A percentile compares a stretch with the other conserved stretches of the same genome.
These are phyloP conservation scores for Leucosticte australis DNA, from an alignment of 2,113 vertebrate species.

Conservation along the genomic window DNA sequence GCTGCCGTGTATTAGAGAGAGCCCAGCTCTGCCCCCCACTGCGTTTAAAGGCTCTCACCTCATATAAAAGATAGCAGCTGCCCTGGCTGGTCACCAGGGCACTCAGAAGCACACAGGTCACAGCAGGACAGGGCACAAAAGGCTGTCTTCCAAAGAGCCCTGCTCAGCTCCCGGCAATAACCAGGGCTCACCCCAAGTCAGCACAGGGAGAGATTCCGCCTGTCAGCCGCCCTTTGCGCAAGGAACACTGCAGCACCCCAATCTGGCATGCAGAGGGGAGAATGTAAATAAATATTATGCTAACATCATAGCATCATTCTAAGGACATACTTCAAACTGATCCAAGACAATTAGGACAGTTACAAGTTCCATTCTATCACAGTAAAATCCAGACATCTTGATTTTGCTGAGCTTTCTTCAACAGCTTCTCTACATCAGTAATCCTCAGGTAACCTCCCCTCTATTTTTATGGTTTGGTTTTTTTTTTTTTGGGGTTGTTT, in stretches of 20 bases:
- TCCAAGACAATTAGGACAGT: not conserved
- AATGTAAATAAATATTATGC: not conserved
- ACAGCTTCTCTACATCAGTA: not conserved
- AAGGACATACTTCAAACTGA: not conserved
- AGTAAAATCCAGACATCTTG: not conserved
- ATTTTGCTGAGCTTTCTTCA: not conserved
- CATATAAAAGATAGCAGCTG: not conserved
- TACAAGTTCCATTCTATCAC: not conserved
- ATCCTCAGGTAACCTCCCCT: not conserved
- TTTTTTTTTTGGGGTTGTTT: no score
- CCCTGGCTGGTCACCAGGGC: not conserved
- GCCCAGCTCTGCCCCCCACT: not conserved
- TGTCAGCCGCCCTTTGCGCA: not conserved
- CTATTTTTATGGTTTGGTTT: no score
- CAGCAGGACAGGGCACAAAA: not conserved
- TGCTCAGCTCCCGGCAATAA: fast-evolving
- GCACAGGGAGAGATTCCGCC: not conserved
- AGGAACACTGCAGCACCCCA: not conserved
- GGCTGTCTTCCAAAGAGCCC: not conserved
- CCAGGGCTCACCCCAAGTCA: not conserved
- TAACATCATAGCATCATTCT: not conserved
- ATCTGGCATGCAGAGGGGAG: not conserved
- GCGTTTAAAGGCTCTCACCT: not conserved
- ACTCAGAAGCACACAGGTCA: not conserved
- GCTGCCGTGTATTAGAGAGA: not conserved